Base-by-base conservation (phyloP, 1,140 invertebrate species). In the Eulimnadia texana region DNA sequence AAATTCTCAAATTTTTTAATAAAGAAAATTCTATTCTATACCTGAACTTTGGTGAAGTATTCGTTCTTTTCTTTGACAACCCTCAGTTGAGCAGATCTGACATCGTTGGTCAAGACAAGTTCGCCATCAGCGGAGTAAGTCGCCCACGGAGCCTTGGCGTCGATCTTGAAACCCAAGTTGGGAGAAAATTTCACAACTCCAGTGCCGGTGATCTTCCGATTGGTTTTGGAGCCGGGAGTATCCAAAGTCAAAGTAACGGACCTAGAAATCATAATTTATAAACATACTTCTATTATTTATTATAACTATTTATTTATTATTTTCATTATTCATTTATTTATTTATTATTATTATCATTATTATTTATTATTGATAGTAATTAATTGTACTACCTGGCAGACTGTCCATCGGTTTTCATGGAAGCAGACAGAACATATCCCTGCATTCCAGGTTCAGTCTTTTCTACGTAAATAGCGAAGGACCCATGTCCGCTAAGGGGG, bases 201-300 rank as follows among this genome's bases (percentile, higher is more conserved):
- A 78, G 68, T 81, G 77, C 13, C 78, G 65, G 10, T 0, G 81
- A 69, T 57, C 61, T 80, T 82, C 52, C 84, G 79, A 20, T 80
- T 77, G 0, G 72, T 76, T 67, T 79, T 79, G 1, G 82, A 83
- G 25, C 82, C 83, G 54, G 81, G 77, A 54, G 85, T 85, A 64
- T 87, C 85, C 28, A 88, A 73, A 0, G 82, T 69, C 1, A 88
- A 64, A 68, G 86, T 83, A 33, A 79, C 65, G 0, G 70, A 78
- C 66, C 33, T 42, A 42, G n/a, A n/a, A n/a, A n/a, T n/a, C n/a
- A n/a, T n/a, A 68, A 71, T 66, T 65, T 70, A 50, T 33, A 22
- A 60, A 61, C 61, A n/a, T n/a, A n/a, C n/a, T n/a, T n/a, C n/a
- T n/a, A n/a, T n/a, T n/a, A n/a, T n/a, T n/a, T n/a, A n/a, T n/a